Evolutionary conservation across 2,113 vertebrate genomes (phyloP).

Genomic region (Phyllostomus hastatus): DNA sequence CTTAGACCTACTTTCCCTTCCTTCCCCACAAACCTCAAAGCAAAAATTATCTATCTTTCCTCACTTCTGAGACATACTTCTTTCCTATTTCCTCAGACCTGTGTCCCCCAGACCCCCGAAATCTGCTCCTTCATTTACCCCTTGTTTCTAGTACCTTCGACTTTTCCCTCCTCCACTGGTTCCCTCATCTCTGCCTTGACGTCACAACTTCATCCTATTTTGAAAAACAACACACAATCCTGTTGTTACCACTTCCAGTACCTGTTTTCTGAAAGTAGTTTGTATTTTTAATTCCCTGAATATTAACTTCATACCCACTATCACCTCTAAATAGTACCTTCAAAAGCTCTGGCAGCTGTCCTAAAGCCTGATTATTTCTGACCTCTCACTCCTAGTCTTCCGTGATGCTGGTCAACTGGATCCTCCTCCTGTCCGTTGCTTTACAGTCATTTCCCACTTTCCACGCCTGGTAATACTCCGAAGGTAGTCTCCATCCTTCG

Average conservation of each 20-base stretch:
- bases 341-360: neutral
- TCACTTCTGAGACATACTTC: neutral
- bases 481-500: neutral
- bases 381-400: neutral
- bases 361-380: neutral
- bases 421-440: neutral
- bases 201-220: neutral
- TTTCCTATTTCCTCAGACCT: neutral
- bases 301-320: neutral
- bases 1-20: neutral
- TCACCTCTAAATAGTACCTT: neutral
- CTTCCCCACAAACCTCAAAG: neutral
- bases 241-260: neutral
- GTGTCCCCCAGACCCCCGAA: neutral
- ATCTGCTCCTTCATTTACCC: neutral
- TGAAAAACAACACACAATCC: neutral
- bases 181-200: neutral
- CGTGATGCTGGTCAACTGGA: rapidly evolving
- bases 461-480: neutral
- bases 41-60: neutral
- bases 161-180: neutral
- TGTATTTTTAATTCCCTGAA: neutral
- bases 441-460: neutral
- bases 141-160: neutral
- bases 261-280: neutral